Evolutionary conservation across 2,113 vertebrate genomes (phyloP).

Genomic region (Cettia cetti): DNA sequence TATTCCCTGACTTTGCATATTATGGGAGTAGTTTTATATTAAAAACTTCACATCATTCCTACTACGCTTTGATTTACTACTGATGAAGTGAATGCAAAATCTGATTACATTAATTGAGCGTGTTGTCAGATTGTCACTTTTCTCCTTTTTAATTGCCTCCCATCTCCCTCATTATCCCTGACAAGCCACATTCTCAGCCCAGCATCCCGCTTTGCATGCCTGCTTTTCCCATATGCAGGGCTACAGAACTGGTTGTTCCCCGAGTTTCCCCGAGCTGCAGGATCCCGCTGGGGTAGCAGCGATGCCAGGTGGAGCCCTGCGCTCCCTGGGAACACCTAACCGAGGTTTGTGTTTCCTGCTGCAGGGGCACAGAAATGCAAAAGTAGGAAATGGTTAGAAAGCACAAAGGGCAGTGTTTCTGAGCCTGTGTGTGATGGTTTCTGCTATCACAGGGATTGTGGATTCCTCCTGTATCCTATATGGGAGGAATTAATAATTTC

Average conservation of each 20-base stretch:
- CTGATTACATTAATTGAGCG: constrained; percentile 37
- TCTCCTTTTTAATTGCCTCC: constrained; percentile 32
- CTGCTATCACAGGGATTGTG: accelerated
- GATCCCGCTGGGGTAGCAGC: neutral
- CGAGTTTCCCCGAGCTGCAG: neutral
- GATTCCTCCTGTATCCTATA: neutral
- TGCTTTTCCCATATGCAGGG: neutral
- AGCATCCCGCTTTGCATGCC: neutral
- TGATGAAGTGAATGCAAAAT: neutral
- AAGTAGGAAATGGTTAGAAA: neutral
- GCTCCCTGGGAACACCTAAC: neutral
- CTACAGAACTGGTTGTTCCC: neutral
- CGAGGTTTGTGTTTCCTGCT: neutral
- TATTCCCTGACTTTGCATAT: constrained; percentile 42
- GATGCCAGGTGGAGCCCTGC: neutral
- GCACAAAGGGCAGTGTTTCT: neutral
- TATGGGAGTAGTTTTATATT: constrained; percentile 28
- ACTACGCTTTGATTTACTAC: neutral
- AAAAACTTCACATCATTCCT: neutral
- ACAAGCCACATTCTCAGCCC: constrained; percentile 8
- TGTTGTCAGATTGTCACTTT: constrained; percentile 56
- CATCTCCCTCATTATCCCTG: neutral
- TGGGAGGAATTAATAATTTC: neutral
- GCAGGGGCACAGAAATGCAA: neutral
- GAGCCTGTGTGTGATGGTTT: neutral